A percentile compares a stretch with the other conserved stretches of the same genome.
Evolutionary conservation across 2,888 invertebrate genomes (phyloP).

Genomic region (Drosophila neotestacea): DNA sequence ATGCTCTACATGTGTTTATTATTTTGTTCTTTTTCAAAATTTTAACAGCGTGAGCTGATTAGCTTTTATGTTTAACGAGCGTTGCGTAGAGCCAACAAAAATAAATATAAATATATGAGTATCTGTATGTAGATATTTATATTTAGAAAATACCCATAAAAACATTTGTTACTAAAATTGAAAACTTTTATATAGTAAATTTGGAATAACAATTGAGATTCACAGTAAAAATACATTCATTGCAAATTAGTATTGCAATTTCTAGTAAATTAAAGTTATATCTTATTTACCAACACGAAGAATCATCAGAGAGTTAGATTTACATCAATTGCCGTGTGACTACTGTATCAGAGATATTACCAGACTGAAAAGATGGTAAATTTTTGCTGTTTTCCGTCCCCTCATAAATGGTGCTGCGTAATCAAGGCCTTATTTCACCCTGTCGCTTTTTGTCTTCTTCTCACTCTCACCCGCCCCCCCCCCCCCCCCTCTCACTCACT

Average conservation of each 20-base stretch:
- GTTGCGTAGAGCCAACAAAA: slow-evolving; percentile 37
- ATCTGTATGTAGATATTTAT: neutral
- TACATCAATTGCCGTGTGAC: neutral
- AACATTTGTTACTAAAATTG: neutral
- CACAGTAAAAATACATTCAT: slow-evolving; percentile 8
- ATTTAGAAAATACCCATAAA: slow-evolving; percentile 35
- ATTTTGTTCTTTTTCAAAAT: slow-evolving; percentile 26
- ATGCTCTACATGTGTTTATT: slow-evolving; percentile 51
- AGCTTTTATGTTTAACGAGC: slow-evolving; percentile 65
- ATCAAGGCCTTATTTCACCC: slow-evolving; percentile 18
- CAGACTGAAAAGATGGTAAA: neutral
- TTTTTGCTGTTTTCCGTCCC: neutral
- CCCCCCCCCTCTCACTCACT: neutral
- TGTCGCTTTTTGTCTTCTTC: neutral
- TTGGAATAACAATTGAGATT: neutral
- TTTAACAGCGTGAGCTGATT: slow-evolving; percentile 54
- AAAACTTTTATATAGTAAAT: neutral
- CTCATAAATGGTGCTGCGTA: neutral
- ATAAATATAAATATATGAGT: slow-evolving; percentile 21
- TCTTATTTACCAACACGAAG: neutral
- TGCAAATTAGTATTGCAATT: neutral
- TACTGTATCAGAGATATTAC: neutral
- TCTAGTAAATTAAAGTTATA: neutral
- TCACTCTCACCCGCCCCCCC: neutral
- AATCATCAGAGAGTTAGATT: neutral